A percentile compares a stretch with the other conserved stretches of the same genome.
These are phyloP conservation scores for Hippocampus guttulatus DNA, from an alignment of 2,113 vertebrate species.

Conservation along the genomic window DNA sequence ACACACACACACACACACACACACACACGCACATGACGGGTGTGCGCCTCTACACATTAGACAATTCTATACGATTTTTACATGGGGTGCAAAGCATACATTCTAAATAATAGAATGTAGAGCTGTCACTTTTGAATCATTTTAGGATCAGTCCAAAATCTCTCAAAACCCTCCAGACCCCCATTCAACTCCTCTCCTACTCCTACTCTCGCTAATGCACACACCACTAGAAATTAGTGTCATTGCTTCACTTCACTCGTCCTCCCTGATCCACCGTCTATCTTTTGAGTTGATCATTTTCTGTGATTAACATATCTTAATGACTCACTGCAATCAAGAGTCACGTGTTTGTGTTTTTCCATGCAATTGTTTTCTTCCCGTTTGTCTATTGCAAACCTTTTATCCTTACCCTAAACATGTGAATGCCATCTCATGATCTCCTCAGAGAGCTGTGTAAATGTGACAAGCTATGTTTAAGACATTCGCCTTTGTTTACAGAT, in stretches of 20 bases:
- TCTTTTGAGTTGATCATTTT: constrained; percentile 46
- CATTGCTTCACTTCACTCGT: constrained; percentile 24
- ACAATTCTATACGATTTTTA: too few relatives aligned
- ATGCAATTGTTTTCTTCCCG: not conserved
- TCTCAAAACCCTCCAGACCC: not conserved
- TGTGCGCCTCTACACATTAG: too few relatives aligned
- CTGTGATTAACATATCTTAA: constrained; percentile 62
- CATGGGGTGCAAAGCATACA: too few relatives aligned
- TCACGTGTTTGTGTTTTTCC: constrained; percentile 39
- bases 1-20: too few relatives aligned
- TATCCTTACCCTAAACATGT: constrained; percentile 13
- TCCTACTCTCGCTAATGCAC: constrained; percentile 12
- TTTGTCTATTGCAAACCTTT: constrained; percentile 34
- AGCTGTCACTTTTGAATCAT: too few relatives aligned
- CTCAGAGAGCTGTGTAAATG: constrained; percentile 33
- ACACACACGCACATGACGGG: too few relatives aligned
- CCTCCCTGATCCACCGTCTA: constrained; percentile 26
- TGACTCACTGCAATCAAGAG: constrained; percentile 42
- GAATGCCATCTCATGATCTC: constrained; percentile 29
- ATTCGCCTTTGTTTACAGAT: constrained; percentile 48
- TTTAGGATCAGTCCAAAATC: constrained; percentile 11
- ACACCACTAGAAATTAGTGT: constrained; percentile 20
- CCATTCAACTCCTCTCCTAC: not conserved
- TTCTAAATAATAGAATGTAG: too few relatives aligned
- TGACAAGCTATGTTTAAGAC: constrained; percentile 54